phyloP scores from a whole-genome alignment of 2,797 vertebrate species.

The Allobates femoralis region DNA sequence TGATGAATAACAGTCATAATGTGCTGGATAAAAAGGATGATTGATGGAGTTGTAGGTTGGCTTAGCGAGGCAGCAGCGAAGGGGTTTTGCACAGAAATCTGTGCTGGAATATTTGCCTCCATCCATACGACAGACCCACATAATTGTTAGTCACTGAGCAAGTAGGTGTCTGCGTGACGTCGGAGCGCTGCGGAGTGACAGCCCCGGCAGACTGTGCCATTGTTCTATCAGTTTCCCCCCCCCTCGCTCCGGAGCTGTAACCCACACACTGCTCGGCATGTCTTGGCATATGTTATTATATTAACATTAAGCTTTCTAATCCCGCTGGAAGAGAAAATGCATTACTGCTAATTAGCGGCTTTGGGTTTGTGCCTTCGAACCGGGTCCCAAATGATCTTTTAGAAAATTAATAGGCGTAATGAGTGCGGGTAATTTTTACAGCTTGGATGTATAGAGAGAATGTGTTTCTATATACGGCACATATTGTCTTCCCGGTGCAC shows the following conservation, averaged over 20 bases:
- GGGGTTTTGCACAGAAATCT: conserved; percentile 1
- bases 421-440: not conserved
- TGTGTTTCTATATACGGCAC: not conserved
- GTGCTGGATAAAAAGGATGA: not conserved
- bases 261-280: conserved; percentile 37
- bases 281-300: conserved; percentile 44
- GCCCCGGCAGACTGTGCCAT: conserved; percentile 36
- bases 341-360: conserved; percentile 36
- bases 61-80: not conserved
- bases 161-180: conserved; percentile 55
- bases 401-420: conserved; percentile 22
- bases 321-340: conserved; percentile 15
- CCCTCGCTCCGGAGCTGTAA: conserved; percentile 21
- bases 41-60: not conserved
- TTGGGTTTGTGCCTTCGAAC: conserved; percentile 16
- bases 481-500: not conserved
- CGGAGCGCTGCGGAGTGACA: conserved; percentile 14
- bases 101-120: not conserved
- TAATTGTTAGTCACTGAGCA: conserved; percentile 49
- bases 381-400: conserved; percentile 22
- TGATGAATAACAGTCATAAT: not conserved
- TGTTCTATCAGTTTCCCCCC: conserved; percentile 13
- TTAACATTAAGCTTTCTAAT: conserved; percentile 34
- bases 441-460: not conserved
- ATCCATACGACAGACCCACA: conserved; percentile 42